Conservation (phyloP, 2,113 vertebrate species). For the Calyptomena viridis region DNA sequence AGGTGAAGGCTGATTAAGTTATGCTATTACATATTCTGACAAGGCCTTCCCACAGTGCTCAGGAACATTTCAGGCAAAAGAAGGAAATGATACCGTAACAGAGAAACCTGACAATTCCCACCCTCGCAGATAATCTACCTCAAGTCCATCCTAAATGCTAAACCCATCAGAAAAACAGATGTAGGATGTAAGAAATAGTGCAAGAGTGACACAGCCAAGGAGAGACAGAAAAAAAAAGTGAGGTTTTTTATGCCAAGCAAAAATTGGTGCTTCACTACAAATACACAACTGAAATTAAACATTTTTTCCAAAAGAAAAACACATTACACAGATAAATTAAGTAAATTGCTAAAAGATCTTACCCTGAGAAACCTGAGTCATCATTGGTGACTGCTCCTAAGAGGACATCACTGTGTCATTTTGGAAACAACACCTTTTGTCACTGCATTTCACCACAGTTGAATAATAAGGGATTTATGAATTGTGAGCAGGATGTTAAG, state of each 20-base stretch:
- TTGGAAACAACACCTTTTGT: not conserved
- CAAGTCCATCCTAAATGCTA: not conserved
- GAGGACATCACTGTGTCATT: not conserved
- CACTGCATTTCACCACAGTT: not conserved
- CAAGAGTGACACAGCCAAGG: not conserved
- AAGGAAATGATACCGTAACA: not conserved
- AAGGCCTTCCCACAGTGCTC: conserved; percentile 15
- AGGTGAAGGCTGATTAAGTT: conserved; percentile 41
- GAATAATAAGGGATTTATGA: not conserved
- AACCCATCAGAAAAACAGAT: not conserved
- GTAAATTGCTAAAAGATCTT: not conserved
- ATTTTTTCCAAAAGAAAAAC: not conserved
- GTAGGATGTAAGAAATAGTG: not conserved
- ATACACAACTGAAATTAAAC: not conserved
- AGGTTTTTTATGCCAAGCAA: not conserved
- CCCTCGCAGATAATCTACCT: not conserved
- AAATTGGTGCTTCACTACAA: not conserved
- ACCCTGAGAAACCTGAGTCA: not conserved
- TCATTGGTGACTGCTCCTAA: not conserved
- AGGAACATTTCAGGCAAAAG: conserved; percentile 6
- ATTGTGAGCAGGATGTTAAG: not conserved
- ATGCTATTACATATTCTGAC: conserved; percentile 31
- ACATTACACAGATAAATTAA: not conserved
- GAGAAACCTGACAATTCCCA: conserved; percentile 9
- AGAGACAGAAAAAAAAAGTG: not conserved